These are phyloP conservation scores for Xylocampa areola DNA, from an alignment of 2,888 invertebrate genomes.

Conservation along the genomic window DNA sequence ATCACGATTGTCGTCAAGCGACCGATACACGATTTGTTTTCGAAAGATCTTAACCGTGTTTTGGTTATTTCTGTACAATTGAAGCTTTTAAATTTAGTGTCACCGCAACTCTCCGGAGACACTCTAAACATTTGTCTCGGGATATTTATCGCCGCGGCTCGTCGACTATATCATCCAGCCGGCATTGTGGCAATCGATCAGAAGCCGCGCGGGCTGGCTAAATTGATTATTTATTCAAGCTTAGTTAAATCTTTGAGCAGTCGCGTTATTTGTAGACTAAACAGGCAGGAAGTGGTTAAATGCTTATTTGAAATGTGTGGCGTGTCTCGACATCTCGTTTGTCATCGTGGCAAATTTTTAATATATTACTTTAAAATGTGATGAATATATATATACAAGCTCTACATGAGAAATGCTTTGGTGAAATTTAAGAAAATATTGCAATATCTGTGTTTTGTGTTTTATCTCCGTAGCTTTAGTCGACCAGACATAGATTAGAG, in stretches of 20 bases:
- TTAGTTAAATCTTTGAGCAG: conserved; percentile 85
- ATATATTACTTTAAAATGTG: conserved; percentile 49
- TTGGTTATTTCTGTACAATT: conserved; percentile 89
- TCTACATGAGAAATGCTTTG: conserved; percentile 27
- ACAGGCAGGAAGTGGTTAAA: conserved; percentile 82
- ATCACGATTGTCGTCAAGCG: conserved; percentile 88
- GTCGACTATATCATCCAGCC: conserved; percentile 87
- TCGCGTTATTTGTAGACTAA: conserved; percentile 84
- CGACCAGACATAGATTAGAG: neutral
- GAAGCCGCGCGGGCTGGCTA: conserved; percentile 82
- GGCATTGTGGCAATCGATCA: conserved; percentile 89
- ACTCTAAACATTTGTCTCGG: conserved; percentile 88
- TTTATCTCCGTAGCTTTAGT: neutral
- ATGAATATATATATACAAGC: conserved; percentile 43
- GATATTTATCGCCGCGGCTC: conserved; percentile 87
- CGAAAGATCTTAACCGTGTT: conserved; percentile 89
- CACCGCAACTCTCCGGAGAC: conserved; percentile 88
- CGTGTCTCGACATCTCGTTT: conserved; percentile 66
- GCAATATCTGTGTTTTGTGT: neutral
- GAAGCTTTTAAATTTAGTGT: conserved; percentile 90
- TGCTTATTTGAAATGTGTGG: conserved; percentile 75
- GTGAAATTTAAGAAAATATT: conserved; percentile 6
- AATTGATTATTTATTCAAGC: conserved; percentile 88
- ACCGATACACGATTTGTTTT: conserved; percentile 89
- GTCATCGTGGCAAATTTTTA: conserved; percentile 71